Evolutionary conservation across 30 jellyfish, hydroid and myxozoan genomes (phyloP).

Genomic region (Aurelia aurita complex sp. Pacific): DNA sequence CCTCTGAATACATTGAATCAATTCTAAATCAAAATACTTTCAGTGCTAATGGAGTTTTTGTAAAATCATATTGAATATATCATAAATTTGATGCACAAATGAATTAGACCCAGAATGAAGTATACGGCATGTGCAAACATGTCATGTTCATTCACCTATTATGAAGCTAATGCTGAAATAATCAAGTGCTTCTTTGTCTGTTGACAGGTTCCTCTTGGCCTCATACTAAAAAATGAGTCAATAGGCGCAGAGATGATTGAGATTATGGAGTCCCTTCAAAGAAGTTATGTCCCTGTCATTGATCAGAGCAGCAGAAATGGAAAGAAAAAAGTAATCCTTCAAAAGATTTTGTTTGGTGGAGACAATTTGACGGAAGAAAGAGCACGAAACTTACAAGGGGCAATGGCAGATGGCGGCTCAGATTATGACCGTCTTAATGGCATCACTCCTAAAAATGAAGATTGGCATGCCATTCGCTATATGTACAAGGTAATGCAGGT

Average conservation of each 20-base stretch:
- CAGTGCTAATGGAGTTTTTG: not conserved
- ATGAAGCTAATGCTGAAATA: not conserved
- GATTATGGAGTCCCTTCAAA: not conserved
- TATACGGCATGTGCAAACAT: too few relatives aligned
- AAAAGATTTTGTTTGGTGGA: not conserved
- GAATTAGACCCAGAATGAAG: too few relatives aligned
- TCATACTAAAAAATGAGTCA: conserved; percentile 31
- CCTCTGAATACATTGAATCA: too few relatives aligned
- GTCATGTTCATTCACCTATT: not conserved
- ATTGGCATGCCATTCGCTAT: conserved; percentile 10
- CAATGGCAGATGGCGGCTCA: conserved; percentile 16
- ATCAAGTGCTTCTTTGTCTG: too few relatives aligned
- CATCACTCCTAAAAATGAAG: conserved; percentile 22
- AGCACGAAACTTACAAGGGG: conserved; percentile 24
- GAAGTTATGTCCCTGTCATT: not conserved
- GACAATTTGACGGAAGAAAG: conserved; percentile 7
- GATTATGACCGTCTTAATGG: conserved; percentile 6
- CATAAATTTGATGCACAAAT: too few relatives aligned
- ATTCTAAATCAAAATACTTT: too few relatives aligned
- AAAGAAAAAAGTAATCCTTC: not conserved
- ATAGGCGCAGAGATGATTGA: not conserved
- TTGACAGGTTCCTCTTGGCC: conserved; percentile 56
- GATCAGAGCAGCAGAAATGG: not conserved
- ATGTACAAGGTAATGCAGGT: conserved; percentile 16
- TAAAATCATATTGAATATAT: not conserved